Evolutionary conservation across 2,113 vertebrate genomes (phyloP).

Genomic region (Callorhinus ursinus): DNA sequence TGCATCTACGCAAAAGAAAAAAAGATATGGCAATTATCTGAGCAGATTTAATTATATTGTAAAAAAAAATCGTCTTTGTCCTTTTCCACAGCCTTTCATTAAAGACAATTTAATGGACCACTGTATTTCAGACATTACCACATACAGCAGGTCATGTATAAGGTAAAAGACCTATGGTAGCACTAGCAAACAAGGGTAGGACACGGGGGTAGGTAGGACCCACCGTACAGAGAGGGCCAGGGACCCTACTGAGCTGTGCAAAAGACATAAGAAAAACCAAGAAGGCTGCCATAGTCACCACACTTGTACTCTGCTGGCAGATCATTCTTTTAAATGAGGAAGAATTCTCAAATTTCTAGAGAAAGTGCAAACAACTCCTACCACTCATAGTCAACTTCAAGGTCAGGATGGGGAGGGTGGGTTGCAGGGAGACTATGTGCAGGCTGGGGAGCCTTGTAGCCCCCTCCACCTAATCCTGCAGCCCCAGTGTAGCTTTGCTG

Average conservation of each 20-base stretch:
- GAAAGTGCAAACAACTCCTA: not conserved
- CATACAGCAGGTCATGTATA: not conserved
- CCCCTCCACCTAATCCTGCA: not conserved
- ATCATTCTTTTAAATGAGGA: not conserved
- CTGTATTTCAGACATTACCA: not conserved
- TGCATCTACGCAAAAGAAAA: not conserved
- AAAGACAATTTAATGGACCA: not conserved
- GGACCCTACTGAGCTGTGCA: not conserved
- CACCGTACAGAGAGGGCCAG: not conserved
- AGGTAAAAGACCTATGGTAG: not conserved
- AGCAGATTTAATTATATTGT: not conserved
- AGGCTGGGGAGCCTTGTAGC: not conserved
- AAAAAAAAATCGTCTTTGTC: not conserved
- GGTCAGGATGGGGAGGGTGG: too few species aligned
- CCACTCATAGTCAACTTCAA: not conserved
- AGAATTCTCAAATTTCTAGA: not conserved
- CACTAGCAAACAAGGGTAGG: not conserved
- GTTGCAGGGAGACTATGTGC: not conserved
- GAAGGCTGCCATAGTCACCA: not conserved
- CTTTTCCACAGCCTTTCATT: not conserved
- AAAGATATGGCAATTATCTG: not conserved
- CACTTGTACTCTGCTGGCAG: not conserved
- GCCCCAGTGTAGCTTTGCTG: not conserved
- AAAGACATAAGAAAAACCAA: not conserved
- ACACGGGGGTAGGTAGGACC: too few species aligned